phyloP scores from a whole-genome alignment of 1,140 invertebrate species.

The Eciton burchellii region DNA sequence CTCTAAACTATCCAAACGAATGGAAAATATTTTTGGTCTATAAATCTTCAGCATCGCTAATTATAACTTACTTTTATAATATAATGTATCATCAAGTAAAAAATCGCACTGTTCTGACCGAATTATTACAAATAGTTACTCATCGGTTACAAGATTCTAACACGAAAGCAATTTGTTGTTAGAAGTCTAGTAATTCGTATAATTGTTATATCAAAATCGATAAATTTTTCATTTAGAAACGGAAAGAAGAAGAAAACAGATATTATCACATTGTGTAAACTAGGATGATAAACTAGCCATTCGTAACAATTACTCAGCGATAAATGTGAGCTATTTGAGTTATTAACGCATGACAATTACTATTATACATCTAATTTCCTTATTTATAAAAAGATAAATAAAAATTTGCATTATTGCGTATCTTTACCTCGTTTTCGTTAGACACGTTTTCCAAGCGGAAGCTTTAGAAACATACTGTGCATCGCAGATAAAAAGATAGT shows the following conservation, averaged over 20 bases:
- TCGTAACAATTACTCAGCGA: constrained; percentile 1
- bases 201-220: constrained; percentile 13
- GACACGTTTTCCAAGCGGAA: neutral
- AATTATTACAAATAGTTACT: neutral
- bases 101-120: constrained; percentile 33
- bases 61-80: constrained; percentile 53
- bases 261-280: neutral
- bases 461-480: neutral
- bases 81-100: constrained; percentile 40
- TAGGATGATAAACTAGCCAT: constrained; percentile 10
- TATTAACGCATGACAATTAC: constrained; percentile 2
- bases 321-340: neutral
- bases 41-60: constrained; percentile 48
- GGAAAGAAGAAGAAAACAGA: neutral
- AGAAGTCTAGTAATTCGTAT: neutral
- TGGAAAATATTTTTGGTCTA: constrained; percentile 46
- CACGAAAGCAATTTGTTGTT: neutral
- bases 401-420: too few species aligned
- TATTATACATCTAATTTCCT: constrained; percentile 12
- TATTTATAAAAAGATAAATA: constrained; percentile 17
- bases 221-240: neutral
- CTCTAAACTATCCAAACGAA: constrained; percentile 38
- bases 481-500: neutral
- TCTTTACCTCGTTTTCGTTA: too few species aligned
- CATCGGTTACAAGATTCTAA: neutral